Percentiles rank a stretch among this genome's conserved stretches.
Conservation (phyloP, 2,888 invertebrate genomes). For the Agapetus fuscipes region DNA sequence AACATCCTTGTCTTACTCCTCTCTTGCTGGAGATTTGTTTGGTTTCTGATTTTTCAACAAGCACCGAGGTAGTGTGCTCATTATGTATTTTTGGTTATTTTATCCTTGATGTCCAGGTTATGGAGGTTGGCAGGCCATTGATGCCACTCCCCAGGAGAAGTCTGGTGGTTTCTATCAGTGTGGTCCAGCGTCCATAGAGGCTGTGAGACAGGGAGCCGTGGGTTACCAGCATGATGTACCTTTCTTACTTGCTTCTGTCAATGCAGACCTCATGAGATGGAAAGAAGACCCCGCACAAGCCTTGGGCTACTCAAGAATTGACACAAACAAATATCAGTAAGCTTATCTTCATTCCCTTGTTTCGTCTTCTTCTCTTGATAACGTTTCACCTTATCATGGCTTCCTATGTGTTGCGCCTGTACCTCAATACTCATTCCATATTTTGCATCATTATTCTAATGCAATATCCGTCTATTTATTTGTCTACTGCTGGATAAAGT, state of each 20-base stretch:
- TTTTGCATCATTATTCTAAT: too few species aligned
- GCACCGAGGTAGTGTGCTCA: neutral
- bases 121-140: constrained; percentile 86
- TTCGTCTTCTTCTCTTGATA: constrained; percentile 1
- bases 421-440: neutral
- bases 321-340: constrained; percentile 66
- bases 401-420: neutral
- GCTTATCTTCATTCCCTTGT: too few species aligned
- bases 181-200: constrained; percentile 71
- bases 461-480: too few species aligned
- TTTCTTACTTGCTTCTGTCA: constrained; percentile 73
- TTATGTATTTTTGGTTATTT: constrained; percentile 1
- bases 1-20: too few species aligned
- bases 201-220: constrained; percentile 66
- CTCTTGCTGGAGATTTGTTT: neutral
- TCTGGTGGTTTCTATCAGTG: constrained; percentile 65
- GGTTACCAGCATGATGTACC: constrained; percentile 65
- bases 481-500: too few species aligned
- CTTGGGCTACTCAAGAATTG: constrained; percentile 57
- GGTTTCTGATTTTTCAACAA: neutral
- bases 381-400: constrained; percentile 1
- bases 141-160: constrained; percentile 75
- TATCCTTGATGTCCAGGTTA: too few species aligned
- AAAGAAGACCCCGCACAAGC: constrained; percentile 54
- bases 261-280: constrained; percentile 77